Evolutionary conservation across 1,140 invertebrate genomes (phyloP), one percentile per base, ranked within the genome.

Genomic region (Dreissena polymorpha): DNA sequence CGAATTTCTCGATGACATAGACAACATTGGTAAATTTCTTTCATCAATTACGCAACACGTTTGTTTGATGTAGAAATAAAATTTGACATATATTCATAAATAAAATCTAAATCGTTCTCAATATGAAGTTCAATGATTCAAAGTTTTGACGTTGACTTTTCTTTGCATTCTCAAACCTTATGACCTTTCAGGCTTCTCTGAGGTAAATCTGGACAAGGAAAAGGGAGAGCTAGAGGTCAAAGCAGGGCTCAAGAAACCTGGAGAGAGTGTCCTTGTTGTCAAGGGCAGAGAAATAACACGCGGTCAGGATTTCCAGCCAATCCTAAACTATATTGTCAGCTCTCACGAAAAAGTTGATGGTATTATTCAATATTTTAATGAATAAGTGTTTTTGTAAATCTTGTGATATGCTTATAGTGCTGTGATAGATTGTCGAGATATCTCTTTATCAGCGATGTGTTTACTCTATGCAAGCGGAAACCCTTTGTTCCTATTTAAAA

Each of bases 301-400:
- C 16, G 21, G 57, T n/a, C 16, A 60, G 21, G 16, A 23, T 10
- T 60, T 60, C 57, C 2, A 60, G 21, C 57, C 57, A 23, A 60
- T 60, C 57, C 21, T 60, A 2, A 60, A 60, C 57, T 60, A 60
- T 60, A 60, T 60, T n/a, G 57, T 60, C 16, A 60, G 57, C 57
- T 60, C 57, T 3, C 21, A 60, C 21, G 57, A 60, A 18, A 60
- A 60, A n/a, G 57, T n/a, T 60, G 57, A 60, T n/a, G 57, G 57
- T 60, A 39, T 39, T 39, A 39, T 5, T 39, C 8, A 39, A 8
- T 5, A 39, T 5, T 39, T 39, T 39, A 39, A 39, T 39, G 8
- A 39, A 39, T 39, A 2, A 39, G 8, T 39, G 39, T 39, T 39
- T 39, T 39, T 39, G 39, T 39, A 39, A 39, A 39, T 39, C 39